Evolutionary conservation across 2,797 vertebrate species (phyloP).

Genomic region (Semaprochilodus insignis): DNA sequence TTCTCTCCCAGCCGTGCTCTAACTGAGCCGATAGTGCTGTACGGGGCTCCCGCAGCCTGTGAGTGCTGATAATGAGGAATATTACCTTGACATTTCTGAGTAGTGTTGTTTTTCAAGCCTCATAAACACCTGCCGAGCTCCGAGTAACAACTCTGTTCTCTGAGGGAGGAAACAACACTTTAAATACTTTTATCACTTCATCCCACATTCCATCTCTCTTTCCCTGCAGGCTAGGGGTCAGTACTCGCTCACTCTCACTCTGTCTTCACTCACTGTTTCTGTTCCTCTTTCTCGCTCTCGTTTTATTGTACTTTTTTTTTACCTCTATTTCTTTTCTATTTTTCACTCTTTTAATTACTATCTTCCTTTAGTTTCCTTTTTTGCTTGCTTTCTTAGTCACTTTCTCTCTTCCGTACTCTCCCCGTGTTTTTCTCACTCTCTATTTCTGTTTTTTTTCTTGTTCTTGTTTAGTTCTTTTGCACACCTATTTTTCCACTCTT

Average conservation of each 20-base stretch:
- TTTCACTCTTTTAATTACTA: conserved; percentile 47
- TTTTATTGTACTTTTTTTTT: not conserved
- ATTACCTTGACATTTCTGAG: conserved; percentile 28
- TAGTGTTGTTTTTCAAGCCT: not conserved
- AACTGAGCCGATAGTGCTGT: not conserved
- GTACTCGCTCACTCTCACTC: conserved; percentile 70
- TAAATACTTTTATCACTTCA: not conserved
- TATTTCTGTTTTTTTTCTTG: too few species aligned
- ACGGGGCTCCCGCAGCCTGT: not conserved
- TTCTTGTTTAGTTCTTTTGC: too few species aligned
- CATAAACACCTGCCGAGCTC: not conserved
- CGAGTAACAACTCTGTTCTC: not conserved
- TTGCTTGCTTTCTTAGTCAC: too few species aligned
- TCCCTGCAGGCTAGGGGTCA: conserved; percentile 5
- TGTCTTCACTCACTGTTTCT: conserved; percentile 69
- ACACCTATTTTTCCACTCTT: too few species aligned
- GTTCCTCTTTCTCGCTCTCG: conserved; percentile 66
- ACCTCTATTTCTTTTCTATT: conserved; percentile 66
- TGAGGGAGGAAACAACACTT: not conserved
- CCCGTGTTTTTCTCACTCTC: too few species aligned
- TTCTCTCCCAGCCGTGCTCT: not conserved
- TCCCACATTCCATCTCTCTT: conserved; percentile 33
- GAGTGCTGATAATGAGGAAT: conserved; percentile 26
- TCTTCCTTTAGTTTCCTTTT: too few species aligned
- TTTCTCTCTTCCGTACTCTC: too few species aligned